Base-by-base conservation (phyloP, 2,888 invertebrate species). In the Tetheella fluctuosa region DNA sequence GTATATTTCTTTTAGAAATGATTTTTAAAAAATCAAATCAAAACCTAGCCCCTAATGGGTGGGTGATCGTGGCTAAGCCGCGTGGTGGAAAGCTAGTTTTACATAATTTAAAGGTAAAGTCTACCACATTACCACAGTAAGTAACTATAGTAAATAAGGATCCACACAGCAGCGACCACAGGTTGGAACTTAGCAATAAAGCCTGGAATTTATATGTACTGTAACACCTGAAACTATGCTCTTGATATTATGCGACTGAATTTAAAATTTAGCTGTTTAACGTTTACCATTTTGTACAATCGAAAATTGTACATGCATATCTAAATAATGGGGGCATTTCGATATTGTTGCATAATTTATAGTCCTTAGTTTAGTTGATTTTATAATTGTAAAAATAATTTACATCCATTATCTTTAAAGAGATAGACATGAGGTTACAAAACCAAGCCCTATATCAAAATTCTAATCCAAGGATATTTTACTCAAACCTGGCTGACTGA, bases 161-260 rank as follows among this genome's bases (percentile, higher is more conserved):
- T 48, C n/a, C 20, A 48, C 42, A 34, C 12, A 34, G 34, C 12
- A 48, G 42, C 42, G 17, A 48, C 42, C 42, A 48, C 42, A 48
- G n/a, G 42, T 42, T n/a, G 42, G 42, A 48, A 48, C 17, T 48
- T 48, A 48, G 42, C 42, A 48, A 48, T 48, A 48, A 48, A 48
- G 42, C 42, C 42, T 17, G 20, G 20, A 48, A 48, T 48, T 48
- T 48, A 48, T 48, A 48, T 48, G 42, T 8, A 48, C 42, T 48
- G 42, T 20, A 17, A 48, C 17, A 48, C 42, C 42, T 17, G 42
- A 48, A 48, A 48, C 20, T 48, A 48, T 48, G 42, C 42, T 48
- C 17, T 8, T 48, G 20, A 48, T 48, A 48, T 48, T 48, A 48
- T 48, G 42, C 17, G 42, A 48, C 42, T 48, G 13, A 48, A 48